Base-by-base conservation (phyloP, 2,797 vertebrate genomes). In the Esox lucius region DNA sequence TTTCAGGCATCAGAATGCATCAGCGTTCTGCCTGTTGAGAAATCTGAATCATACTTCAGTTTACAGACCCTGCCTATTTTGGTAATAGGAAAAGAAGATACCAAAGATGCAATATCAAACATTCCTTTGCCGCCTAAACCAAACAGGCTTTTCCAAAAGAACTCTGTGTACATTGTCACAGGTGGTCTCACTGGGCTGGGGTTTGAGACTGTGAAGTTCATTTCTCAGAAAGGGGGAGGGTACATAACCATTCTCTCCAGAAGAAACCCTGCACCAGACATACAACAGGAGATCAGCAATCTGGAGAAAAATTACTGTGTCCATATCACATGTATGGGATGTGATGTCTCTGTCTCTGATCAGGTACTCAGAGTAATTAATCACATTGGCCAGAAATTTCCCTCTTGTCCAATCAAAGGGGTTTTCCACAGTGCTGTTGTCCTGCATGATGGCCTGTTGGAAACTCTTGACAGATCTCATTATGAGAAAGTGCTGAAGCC, bases 111-210 rank as follows among this genome's bases (percentile, higher is more conserved):
- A 3, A 22, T 76, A n/a, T 92, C 93, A 67, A 88, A 92, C 19
- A 91, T 96, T 51, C 81, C 84, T 0, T 4, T 95, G 24, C 85
- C 75, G 6, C 42, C 71, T 49, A 87, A 53, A 22, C 72, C 84
- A 8, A 71, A 26, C 42, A 73, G 87, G 61, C 74, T 95, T 12
- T 97, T 97, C 68, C 89, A 90, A 79, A 85, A 88, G 73, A 81
- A 81, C 1, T 89, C 90, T 73, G 88, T 95, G 76, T 97, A 96
- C n/a, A 80, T 97, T 3, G 93, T 96, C 22, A 92, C 88, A 0
- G 96, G 96, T n/a, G 95, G 96, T 0, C 92, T 96, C 26, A 95
- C 95, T 46, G 95, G n/a, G n/a, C n/a, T n/a, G n/a, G n/a, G n/a
- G n/a, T n/a, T n/a, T n/a, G n/a, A n/a, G n/a, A n/a, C n/a, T n/a